phyloP scores from a whole-genome alignment of 2,113 vertebrate species.

The Blennius ocellaris region DNA sequence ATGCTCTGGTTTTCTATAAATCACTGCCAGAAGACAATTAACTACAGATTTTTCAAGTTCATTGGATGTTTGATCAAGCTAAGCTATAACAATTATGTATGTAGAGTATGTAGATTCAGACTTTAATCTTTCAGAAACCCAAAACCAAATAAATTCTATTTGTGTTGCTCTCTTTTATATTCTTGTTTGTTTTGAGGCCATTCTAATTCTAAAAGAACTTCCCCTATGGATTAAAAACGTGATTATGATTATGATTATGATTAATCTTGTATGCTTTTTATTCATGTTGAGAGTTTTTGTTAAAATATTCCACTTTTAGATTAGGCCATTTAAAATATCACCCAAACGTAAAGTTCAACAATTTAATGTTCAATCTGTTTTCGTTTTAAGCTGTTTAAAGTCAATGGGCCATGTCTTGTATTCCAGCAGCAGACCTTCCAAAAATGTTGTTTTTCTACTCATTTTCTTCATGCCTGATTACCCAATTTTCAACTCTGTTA shows the following conservation, averaged over 20 bases:
- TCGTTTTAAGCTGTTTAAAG: neutral
- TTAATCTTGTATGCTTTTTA: neutral
- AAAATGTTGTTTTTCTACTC: neutral
- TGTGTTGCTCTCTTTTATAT: neutral
- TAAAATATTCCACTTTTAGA: neutral
- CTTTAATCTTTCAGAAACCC: neutral
- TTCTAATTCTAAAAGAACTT: no score
- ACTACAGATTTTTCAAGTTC: conserved; percentile 26
- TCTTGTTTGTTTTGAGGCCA: neutral
- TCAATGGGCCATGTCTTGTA: neutral
- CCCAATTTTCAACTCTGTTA: conserved; percentile 1
- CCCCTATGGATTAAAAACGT: no score
- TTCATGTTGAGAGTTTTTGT: neutral
- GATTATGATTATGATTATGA: no score
- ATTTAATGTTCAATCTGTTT: neutral
- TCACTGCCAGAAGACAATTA: conserved; percentile 12
- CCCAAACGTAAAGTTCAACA: neutral
- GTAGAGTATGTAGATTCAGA: neutral
- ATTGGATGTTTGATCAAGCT: conserved; percentile 14
- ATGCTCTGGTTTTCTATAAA: conserved; percentile 23
- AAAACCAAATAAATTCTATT: neutral
- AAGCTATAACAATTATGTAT: neutral
- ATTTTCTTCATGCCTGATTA: neutral
- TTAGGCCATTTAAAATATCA: neutral
- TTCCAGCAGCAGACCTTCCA: neutral